Percentiles rank a stretch among this genome's conserved stretches.
Conservation (phyloP, 2,888 invertebrate genomes). For the Micropterix aruncella region DNA sequence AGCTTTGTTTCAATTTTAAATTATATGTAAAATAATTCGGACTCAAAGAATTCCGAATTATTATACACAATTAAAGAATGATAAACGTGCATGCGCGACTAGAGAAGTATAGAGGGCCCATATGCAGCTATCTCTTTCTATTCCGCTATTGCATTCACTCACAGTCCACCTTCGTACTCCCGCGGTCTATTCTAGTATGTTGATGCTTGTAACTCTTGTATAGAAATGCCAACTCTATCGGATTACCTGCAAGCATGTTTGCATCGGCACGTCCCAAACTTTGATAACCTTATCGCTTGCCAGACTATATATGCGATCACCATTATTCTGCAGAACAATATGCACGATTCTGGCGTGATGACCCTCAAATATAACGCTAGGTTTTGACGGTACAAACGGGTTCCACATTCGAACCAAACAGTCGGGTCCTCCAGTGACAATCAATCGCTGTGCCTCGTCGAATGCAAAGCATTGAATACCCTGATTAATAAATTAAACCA, state of each 20-base stretch:
- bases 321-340: slow-evolving; percentile 50
- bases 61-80: no score
- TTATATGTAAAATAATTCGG: no score
- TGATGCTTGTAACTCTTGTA: no score
- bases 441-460: slow-evolving; percentile 39
- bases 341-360: slow-evolving; percentile 56
- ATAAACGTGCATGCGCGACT: no score
- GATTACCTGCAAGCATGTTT: slow-evolving; percentile 52
- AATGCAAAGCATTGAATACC: slow-evolving; percentile 50
- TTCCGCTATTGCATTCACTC: no score
- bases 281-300: slow-evolving; percentile 57
- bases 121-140: no score
- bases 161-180: no score
- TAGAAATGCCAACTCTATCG: no score
- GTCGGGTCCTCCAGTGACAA: slow-evolving; percentile 65
- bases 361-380: slow-evolving; percentile 45
- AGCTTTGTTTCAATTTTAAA: no score
- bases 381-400: slow-evolving; percentile 56
- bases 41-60: no score
- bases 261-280: slow-evolving; percentile 60
- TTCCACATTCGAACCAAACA: slow-evolving; percentile 66
- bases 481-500: slow-evolving; percentile 18
- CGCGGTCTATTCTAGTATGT: no score
- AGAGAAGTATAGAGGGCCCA: no score
- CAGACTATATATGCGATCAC: slow-evolving; percentile 54